These are phyloP conservation scores for Cyprinus carpio DNA, from an alignment of 2,113 vertebrate species.

Conservation along the genomic window DNA sequence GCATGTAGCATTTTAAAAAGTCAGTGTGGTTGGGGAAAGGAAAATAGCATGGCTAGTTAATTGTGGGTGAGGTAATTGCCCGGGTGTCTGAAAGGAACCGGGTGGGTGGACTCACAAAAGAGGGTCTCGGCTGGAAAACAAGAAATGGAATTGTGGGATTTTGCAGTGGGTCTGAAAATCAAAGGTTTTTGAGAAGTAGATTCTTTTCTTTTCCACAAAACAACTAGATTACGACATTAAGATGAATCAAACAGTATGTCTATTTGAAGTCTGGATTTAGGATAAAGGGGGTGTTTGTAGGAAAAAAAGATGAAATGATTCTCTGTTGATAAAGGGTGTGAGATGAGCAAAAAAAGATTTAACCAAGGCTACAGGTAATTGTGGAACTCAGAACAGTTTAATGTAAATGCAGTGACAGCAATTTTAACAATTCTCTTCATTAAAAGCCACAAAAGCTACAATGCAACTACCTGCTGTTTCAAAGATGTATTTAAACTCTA, in stretches of 20 bases:
- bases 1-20: neutral
- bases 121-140: conserved; percentile 15
- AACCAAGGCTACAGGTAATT: conserved; percentile 57
- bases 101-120: conserved; percentile 68
- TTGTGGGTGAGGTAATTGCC: neutral
- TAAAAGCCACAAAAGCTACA: conserved; percentile 63
- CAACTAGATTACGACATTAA: conserved; percentile 24
- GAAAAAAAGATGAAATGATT: neutral
- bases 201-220: conserved; percentile 7
- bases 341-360: conserved; percentile 30
- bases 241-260: conserved; percentile 4
- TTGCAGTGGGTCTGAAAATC: conserved; percentile 43
- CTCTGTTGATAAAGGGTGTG: neutral
- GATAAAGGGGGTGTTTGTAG: neutral
- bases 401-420: conserved; percentile 59
- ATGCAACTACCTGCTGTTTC: conserved; percentile 64
- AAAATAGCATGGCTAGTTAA: conserved; percentile 45
- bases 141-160: conserved; percentile 61
- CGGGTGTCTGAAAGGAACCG: conserved; percentile 44
- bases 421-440: conserved; percentile 58
- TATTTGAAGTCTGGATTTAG: neutral
- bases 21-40: conserved; percentile 15
- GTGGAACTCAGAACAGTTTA: conserved; percentile 59
- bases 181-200: conserved; percentile 31
- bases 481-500: conserved; percentile 65